Evolutionary conservation across 1,140 invertebrate species (phyloP).

Genomic region (Zaprionus kolodkinae): DNA sequence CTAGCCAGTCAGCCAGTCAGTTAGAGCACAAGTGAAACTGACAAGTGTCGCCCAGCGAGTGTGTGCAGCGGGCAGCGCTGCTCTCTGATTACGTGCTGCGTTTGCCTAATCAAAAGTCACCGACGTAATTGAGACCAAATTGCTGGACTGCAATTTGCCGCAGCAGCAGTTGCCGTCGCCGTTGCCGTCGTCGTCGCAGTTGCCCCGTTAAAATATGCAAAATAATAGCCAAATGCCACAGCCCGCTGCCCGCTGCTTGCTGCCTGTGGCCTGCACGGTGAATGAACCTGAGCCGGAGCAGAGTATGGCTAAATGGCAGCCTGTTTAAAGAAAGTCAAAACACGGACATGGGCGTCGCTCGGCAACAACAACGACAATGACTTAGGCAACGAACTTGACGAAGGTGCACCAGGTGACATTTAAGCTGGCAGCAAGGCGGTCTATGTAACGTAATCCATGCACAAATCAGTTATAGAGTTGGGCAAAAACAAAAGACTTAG

Average conservation of each 20-base stretch:
- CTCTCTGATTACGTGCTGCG: conserved; percentile 76
- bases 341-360: conserved; percentile 21
- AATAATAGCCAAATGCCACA: conserved; percentile 45
- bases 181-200: neutral
- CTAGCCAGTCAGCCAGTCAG: conserved; percentile 61
- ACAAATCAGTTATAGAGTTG: neutral
- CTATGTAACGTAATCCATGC: neutral
- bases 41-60: conserved; percentile 20
- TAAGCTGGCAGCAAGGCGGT: neutral
- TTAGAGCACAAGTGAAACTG: conserved; percentile 58
- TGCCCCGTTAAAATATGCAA: conserved; percentile 63
- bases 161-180: conserved; percentile 41
- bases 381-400: conserved; percentile 53
- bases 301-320: conserved; percentile 30
- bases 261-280: conserved; percentile 47
- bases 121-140: conserved; percentile 61
- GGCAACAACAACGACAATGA: conserved; percentile 10
- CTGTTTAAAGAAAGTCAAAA: conserved; percentile 52
- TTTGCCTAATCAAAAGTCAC: conserved; percentile 56
- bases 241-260: neutral
- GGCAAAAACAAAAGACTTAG: neutral
- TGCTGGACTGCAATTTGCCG: conserved; percentile 54
- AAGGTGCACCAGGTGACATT: conserved; percentile 32
- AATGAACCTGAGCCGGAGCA: conserved; percentile 62
- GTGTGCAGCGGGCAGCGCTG: conserved; percentile 15